Conservation (phyloP, 2,113 vertebrate genomes). For the Aegithalos caudatus region DNA sequence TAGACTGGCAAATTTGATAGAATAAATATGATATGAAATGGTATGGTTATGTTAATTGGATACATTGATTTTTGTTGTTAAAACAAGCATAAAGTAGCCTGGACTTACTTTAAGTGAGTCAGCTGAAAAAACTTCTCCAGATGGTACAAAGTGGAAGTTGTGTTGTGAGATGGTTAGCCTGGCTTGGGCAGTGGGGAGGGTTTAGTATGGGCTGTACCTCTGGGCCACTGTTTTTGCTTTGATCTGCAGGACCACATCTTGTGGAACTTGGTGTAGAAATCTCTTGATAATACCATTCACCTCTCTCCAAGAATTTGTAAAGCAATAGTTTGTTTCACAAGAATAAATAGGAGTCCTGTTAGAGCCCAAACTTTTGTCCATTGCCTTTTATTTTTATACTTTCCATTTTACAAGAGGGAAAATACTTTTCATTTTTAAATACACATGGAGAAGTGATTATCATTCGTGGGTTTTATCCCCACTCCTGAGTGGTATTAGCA, state of each 20-base stretch:
- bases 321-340: not conserved
- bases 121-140: not conserved
- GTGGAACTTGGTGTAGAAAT: not conserved
- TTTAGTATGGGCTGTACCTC: not conserved
- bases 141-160: not conserved
- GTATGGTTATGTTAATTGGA: not conserved
- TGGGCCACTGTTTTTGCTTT: not conserved
- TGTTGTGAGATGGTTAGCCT: not conserved
- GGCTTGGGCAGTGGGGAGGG: not conserved
- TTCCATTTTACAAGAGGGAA: not conserved
- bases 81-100: not conserved
- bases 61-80: not conserved
- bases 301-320: not conserved
- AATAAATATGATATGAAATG: not conserved
- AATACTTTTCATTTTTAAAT: constrained; percentile 1
- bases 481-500: not conserved
- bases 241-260: not conserved
- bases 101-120: not conserved
- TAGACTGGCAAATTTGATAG: not conserved
- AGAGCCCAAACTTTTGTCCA: not conserved
- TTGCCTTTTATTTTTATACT: not conserved
- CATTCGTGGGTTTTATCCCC: constrained; percentile 10
- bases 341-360: not conserved
- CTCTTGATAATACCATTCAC: not conserved
- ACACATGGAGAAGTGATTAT: not conserved